Conservation (phyloP, 2,888 invertebrate genomes). For the Helicoverpa assulta region DNA sequence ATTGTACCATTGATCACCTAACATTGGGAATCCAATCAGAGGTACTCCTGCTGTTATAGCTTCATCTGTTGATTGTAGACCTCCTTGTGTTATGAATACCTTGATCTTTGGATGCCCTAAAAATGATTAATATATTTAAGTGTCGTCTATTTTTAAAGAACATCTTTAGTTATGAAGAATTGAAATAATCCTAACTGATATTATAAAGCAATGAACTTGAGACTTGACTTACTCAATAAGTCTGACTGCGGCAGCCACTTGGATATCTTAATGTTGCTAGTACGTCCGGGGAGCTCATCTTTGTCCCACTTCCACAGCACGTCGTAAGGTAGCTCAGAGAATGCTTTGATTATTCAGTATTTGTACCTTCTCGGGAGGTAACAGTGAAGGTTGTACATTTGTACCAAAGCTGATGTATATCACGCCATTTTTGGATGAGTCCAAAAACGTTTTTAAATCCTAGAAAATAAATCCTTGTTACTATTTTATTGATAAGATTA, state of each 20-base stretch:
- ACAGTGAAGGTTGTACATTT: slow-evolving; percentile 70
- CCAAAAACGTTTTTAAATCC: slow-evolving; percentile 76
- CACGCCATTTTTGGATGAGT: slow-evolving; percentile 79
- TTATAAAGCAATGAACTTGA: not conserved
- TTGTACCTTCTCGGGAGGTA: slow-evolving; percentile 73
- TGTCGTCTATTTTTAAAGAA: too few species aligned
- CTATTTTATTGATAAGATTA: too few species aligned
- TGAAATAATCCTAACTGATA: too few species aligned
- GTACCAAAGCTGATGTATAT: slow-evolving; percentile 85
- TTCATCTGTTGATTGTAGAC: slow-evolving; percentile 66
- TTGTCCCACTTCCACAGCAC: slow-evolving; percentile 61
- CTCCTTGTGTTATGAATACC: slow-evolving; percentile 63
- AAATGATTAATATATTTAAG: slow-evolving; percentile 2
- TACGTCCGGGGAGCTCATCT: slow-evolving; percentile 71
- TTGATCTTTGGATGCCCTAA: slow-evolving; percentile 46
- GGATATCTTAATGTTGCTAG: slow-evolving; percentile 78
- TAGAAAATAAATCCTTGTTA: slow-evolving; percentile 38
- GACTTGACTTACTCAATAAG: slow-evolving; percentile 46
- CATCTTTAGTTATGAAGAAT: too few species aligned
- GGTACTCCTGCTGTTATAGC: slow-evolving; percentile 63
- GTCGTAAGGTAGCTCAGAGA: too few species aligned
- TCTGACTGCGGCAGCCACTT: slow-evolving; percentile 85
- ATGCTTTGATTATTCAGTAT: slow-evolving; percentile 72
- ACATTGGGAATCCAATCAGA: slow-evolving; percentile 59
- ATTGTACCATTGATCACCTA: slow-evolving; percentile 62